phyloP scores from a whole-genome alignment of 1,140 invertebrate genomes.

The Drosophila carrolli region DNA sequence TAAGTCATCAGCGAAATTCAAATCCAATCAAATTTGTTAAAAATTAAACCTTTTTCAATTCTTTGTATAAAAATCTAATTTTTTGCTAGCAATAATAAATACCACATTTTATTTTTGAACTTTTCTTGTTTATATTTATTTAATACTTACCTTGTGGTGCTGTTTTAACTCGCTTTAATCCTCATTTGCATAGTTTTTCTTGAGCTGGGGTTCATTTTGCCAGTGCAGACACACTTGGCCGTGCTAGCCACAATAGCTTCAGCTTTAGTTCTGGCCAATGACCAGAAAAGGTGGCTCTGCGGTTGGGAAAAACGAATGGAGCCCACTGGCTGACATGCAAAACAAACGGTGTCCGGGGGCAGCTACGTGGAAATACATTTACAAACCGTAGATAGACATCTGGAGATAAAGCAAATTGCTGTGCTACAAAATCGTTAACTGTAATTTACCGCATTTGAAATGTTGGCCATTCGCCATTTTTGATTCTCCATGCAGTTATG shows the following conservation, averaged over 20 bases:
- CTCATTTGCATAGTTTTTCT: neutral
- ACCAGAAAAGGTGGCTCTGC: slow-evolving; percentile 29
- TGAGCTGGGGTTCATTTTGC: neutral
- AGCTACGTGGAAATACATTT: slow-evolving; percentile 76
- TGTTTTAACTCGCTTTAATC: neutral
- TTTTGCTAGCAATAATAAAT: too few relatives aligned
- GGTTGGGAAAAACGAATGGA: slow-evolving; percentile 23
- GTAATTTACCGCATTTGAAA: slow-evolving; percentile 80
- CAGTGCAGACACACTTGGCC: slow-evolving; percentile 13
- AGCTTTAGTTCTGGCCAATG: slow-evolving; percentile 67
- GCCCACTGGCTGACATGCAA: slow-evolving; percentile 61
- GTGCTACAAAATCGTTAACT: slow-evolving; percentile 82
- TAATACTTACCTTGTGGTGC: neutral
- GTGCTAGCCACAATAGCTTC: slow-evolving; percentile 46
- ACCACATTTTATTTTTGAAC: too few relatives aligned
- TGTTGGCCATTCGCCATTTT: slow-evolving; percentile 44
- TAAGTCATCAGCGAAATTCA: too few relatives aligned
- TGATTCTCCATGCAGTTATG: slow-evolving; percentile 47
- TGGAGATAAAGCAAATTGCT: slow-evolving; percentile 80
- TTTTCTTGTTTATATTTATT: too few relatives aligned
- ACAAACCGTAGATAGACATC: slow-evolving; percentile 79
- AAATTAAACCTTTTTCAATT: too few relatives aligned
- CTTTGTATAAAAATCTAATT: too few relatives aligned
- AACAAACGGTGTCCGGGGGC: slow-evolving; percentile 62
- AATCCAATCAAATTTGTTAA: too few relatives aligned